Base-by-base conservation (phyloP, 2,888 invertebrate species). In the Eristalis tenax region DNA sequence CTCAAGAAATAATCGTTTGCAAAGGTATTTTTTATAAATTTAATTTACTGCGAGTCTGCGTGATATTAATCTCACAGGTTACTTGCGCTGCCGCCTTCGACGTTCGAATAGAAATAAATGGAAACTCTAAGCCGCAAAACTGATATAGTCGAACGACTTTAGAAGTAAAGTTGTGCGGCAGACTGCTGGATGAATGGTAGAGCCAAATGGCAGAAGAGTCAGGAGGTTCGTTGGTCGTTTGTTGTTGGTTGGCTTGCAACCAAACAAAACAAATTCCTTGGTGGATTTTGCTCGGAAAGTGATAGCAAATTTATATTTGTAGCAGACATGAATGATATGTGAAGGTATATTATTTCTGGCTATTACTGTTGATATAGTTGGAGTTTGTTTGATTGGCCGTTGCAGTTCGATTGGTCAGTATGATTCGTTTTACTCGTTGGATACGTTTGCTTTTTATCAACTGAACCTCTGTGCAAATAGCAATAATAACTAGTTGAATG, bases 51-150 rank as follows among this genome's bases (percentile, higher is more conserved):
- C 64, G 65, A 71, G 74, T 74, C 70, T 70, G 83, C 69, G 73
- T 70, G 65, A n/a, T 77, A 26, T 13, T 77, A 69, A 68, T 81
- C 73, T 81, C 74, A 64, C 68, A 65, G 71, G 71, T 61, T 66
- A 78, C 65, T 75, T 65, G 74, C 79, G 83, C 71, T 83, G 73
- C 71, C 87, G 87, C 87, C 79, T 83, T 83, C 83, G 76, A 76
- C 70, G 87, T 83, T 87, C 87, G 83, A 87, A 80, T 83, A 68
- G 71, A 75, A 87, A 83, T 87, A 87, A 87, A 77, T 83, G 75
- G 68, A 83, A 83, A 83, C 71, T 79, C 71, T 56, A 64, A 63
- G 79, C 68, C 73, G 82, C 83, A 80, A 83, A 83, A 83, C 83
- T 87, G 83, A 87, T 87, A 87, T 87, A 87, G 87, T 80, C 71